Evolutionary conservation across 2,113 vertebrate genomes (phyloP).

Genomic region (Cricetomys ansorgei): DNA sequence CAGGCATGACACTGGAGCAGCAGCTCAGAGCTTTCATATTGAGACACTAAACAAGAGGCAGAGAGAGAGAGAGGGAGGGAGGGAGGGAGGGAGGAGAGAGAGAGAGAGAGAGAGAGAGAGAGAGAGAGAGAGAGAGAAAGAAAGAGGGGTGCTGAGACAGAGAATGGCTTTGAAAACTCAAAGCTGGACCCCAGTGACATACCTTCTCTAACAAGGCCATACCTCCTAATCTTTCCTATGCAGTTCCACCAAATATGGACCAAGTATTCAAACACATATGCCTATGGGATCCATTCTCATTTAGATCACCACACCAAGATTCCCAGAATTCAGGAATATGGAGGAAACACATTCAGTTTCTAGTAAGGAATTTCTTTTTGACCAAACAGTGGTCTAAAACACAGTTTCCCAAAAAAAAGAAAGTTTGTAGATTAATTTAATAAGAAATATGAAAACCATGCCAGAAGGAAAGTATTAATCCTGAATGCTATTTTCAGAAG

Average conservation of each 20-base stretch:
- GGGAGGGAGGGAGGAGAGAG: not conserved
- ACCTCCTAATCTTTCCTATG: not conserved
- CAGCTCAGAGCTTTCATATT: not conserved
- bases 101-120: too few relatives aligned
- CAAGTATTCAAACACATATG: not conserved
- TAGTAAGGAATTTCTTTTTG: constrained; percentile 1
- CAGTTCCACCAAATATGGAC: not conserved
- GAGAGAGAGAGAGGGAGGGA: not conserved
- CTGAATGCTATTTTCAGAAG: not conserved
- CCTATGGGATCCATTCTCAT: not conserved
- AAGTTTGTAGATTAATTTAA: not conserved
- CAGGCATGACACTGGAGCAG: not conserved
- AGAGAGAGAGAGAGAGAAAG: not conserved
- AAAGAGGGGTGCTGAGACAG: not conserved
- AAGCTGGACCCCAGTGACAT: not conserved
- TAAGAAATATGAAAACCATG: not conserved
- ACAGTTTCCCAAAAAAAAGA: not conserved
- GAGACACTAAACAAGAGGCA: not conserved
- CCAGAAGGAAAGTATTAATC: not conserved
- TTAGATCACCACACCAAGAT: not conserved
- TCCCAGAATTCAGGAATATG: not conserved
- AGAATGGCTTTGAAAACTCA: not conserved
- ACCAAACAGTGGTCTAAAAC: not conserved
- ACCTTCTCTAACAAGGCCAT: not conserved
- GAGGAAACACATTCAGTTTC: not conserved